Base-by-base conservation (phyloP, 2,113 vertebrate genomes). In the Dascyllus trimaculatus region DNA sequence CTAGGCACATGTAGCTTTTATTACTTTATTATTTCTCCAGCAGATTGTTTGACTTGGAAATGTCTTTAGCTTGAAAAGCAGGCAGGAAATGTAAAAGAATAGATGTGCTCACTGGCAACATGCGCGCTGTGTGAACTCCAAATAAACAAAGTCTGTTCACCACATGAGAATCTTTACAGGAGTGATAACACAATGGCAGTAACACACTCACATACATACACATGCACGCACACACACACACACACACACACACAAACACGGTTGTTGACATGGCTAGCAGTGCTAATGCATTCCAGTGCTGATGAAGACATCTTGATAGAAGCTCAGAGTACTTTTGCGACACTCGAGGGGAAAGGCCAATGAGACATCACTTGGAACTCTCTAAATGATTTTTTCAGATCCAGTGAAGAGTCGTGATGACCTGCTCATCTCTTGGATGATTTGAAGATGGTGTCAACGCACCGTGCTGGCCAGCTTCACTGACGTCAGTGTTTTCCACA, bases 81-180 rank as follows among this genome's bases (percentile, higher is more conserved):
- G 48, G 13, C 59, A 32, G 81, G 72, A 75, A 79, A 54, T 32
- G 22, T 77, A 19, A 71, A 59, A 59, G 60, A 54, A 35, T 67
- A 26, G 54, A 77, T 45, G 13, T 71, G 71, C 67, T 40, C 21
- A 2, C n/a, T 69, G 76, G 54, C 61, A 10, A 51, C 53, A 57
- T 58, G 65, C n/a, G 2, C 18, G 10, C 61, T 62, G 40, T n/a
- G 54, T 71, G 71, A 75, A 70, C 58, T 61, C 58, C 73, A 82
- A 45, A 69, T 70, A 69, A 84, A 75, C 57, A 79, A 74, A 65
- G 71, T 82, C 83, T 88, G 85, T 19, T 87, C 38, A 43, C 22
- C 84, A 88, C 56, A 78, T 85, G 80, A 85, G 53, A 63, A 60
- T 85, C 74, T 89, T 83, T 75, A 86, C 35, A 75, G 59, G 45